Base-by-base conservation (phyloP, 2,888 invertebrate species). In the Hybos culiciformis region DNA sequence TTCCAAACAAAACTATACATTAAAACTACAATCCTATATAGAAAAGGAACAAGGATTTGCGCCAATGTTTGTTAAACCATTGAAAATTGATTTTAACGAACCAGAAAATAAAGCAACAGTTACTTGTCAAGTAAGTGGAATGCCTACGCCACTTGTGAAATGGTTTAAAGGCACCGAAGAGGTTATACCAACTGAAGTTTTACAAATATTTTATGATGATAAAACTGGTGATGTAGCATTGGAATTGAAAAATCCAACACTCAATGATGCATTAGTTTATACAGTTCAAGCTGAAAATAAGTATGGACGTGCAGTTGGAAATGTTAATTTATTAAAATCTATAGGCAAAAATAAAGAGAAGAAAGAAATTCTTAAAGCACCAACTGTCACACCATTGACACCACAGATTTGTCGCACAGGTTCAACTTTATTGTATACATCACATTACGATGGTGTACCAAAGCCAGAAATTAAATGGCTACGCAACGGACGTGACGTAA, bases 381-480 rank as follows among this genome's bases (percentile, higher is more conserved):
- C 85, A 36, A 78, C 75, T 55, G 85, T 92, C 54, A 77, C 80
- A 58, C 84, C 90, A 44, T 69, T 92, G 43, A 76, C 79, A 62
- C 84, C 88, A 11, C 68, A 80, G 50, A 73, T 82, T 39, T 77
- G 83, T 42, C 74, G 75, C 54, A 77, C 78, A 57, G 77, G 78
- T 44, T 74, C 78, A 50, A 75, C 79, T 26, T 70, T 87, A 46
- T 70, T 75, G 41, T 69, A 87, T 46, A 74, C 74, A 52, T 83
- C 83, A 20, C 74, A 75, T 52, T 87, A 82, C 61, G 77, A 78
- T 56, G 83, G 85, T 37, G 63, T 70, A 40, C 80, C 83, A 11
- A 70, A 71, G 50, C 78, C 80, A n/a, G 76, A 77, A 59, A 72
- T 92, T 18, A 80, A 78, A 57, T 94, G 93, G 94, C 76, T 75